Base-by-base conservation (phyloP, 2,888 invertebrate species). In the Dicyrtoma fusca region DNA sequence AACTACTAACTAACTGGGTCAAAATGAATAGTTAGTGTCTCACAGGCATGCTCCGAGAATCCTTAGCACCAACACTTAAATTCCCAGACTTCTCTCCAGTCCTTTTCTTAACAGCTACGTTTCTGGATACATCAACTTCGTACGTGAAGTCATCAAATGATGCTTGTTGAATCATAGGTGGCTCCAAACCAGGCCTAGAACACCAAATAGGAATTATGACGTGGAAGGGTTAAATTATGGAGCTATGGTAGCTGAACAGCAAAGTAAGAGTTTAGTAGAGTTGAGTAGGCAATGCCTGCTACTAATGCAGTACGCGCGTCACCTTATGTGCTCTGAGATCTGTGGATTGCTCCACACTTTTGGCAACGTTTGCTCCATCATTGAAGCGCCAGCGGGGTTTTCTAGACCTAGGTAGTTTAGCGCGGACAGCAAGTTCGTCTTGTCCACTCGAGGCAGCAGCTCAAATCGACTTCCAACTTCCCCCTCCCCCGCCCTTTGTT, bases 81-180 rank as follows among this genome's bases (percentile, higher is more conserved):
- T 77, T 78, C 62, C 77, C 76, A 66, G 80, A 78, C 57, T 78
- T 80, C 74, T 81, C 81, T 78, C 77, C 74, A 72, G 76, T 77
- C 79, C 84, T 84, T 80, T 86, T 86, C 51, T 89, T 86, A 19
- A 89, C 87, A 51, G 89, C 89, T 77, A 92, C 89, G 82, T 92
- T 92, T 64, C 93, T 85, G 87, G 91, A 91, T 59, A 93, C 90
- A 84, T 95, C 94, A 77, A 94, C 89, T 71, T 90, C 88, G 85
- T 92, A 94, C 14, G 88, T 84, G 80, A 88, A 88, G 83, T 92
- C 91, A 84, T 93, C 93, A 84, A 94, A 92, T 53, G 92, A 90
- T 57, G 93, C 93, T 61, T 42, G 42, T 13, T 55, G 55, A 55
- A 55, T 23, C 13, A 55, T 55, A 13, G 55, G 55, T 21, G 55